Evolutionary conservation across 2,888 invertebrate genomes (phyloP), one percentile per base, ranked within the genome.

Genomic region (Hypsopygia costalis): DNA sequence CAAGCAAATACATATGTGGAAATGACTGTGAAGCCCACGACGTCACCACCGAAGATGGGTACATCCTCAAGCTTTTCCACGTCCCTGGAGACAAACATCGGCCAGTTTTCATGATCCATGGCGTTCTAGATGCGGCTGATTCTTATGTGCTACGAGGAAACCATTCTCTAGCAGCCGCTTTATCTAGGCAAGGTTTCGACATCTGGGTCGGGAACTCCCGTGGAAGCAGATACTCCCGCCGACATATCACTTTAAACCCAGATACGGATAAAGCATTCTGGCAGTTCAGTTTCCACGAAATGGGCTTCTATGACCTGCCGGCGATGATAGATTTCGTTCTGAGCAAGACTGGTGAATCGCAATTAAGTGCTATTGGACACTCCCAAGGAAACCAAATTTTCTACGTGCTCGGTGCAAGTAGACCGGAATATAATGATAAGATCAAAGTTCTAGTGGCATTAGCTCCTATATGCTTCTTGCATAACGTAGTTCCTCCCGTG

Each of bases 221-320:
- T 11, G 47, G 47, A 7, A 48, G 41, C 39, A 34, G 44, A 28
- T 48, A 48, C 36, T 41, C 41, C 9, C 29, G 48, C 9, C 28
- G 33, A 7, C 48, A 49, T 11, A 6, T 12, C 3, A 28, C 1
- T 8, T 11, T 46, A 6, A 33, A 49, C 9, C 48, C 48, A 6
- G 32, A 49, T 9, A 11, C 21, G 5, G 36, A 37, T 4, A 37
- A 31, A n/a, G 27, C 33, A 1, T 39, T 39, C 27, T 39, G 39
- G 39, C 12, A 28, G 8, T 46, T 22, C 34, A 38, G 32, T n/a
- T 38, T 88, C 79, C 91, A 94, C 62, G 92, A 94, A 62, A 91
- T 92, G 62, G 94, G 92, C 0, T 50, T 69, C 8, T 89, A 90
- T 55, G 95, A 95, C 62, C 48, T 94, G 0, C 92, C 94, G 1